Evolutionary conservation across 2,888 invertebrate species (phyloP).

Genomic region (Drosophila histrio): DNA sequence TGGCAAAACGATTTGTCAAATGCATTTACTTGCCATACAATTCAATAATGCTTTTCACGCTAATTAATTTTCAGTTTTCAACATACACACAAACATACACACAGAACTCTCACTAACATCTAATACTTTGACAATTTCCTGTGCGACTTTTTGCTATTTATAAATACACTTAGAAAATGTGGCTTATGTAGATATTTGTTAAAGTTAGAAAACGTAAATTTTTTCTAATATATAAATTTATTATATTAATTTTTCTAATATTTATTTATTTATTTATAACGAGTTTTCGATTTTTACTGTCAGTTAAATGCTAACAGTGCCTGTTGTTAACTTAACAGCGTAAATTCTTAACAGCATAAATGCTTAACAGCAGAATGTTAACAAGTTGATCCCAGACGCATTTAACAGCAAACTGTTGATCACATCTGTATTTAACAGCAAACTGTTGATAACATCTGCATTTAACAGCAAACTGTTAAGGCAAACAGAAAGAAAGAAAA

Average conservation of each 20-base stretch:
- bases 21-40: conserved; percentile 42
- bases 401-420: too few species aligned
- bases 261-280: background rate
- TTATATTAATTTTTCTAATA: background rate
- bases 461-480: too few species aligned
- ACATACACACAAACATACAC: conserved; percentile 28
- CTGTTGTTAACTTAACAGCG: too few species aligned
- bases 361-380: too few species aligned
- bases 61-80: conserved; percentile 80
- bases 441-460: too few species aligned
- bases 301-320: too few species aligned
- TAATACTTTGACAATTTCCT: conserved; percentile 67
- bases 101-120: conserved; percentile 18
- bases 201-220: background rate
- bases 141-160: conserved; percentile 28
- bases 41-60: conserved; percentile 82
- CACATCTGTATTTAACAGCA: too few species aligned
- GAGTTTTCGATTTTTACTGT: background rate
- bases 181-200: background rate
- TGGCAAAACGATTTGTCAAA: conserved; percentile 43
- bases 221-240: background rate
- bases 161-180: conserved; percentile 16
- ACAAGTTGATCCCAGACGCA: too few species aligned
- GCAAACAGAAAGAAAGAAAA: too few species aligned
- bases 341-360: too few species aligned